Evolutionary conservation across 2,888 invertebrate species (phyloP).

Genomic region (Scelioninae gen. 2): DNA sequence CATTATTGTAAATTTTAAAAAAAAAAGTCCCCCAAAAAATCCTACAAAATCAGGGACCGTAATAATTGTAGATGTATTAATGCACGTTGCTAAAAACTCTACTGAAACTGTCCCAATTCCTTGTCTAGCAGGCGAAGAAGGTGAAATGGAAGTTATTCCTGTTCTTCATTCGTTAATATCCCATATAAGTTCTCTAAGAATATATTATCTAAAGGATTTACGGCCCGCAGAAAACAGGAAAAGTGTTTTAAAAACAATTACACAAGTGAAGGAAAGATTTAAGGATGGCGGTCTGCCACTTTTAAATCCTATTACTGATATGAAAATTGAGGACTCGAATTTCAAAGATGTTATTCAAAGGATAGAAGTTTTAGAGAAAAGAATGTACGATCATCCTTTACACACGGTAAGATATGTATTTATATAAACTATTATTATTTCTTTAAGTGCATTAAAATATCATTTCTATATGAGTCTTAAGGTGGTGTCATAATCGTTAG

Average conservation of each 20-base stretch:
- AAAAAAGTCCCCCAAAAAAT: constrained; percentile 80
- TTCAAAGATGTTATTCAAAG: constrained; percentile 89
- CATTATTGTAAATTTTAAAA: constrained; percentile 93
- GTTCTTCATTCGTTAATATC: constrained; percentile 88
- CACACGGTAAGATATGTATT: neutral
- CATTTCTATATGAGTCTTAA: too few relatives aligned
- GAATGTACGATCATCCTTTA: constrained; percentile 87
- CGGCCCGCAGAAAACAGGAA: constrained; percentile 89
- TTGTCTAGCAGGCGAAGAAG: constrained; percentile 82
- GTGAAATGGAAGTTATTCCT: constrained; percentile 93
- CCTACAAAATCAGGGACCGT: constrained; percentile 76
- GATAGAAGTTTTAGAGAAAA: constrained; percentile 88
- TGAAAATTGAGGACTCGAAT: constrained; percentile 92
- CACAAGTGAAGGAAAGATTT: constrained; percentile 93
- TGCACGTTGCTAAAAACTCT: constrained; percentile 27
- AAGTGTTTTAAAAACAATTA: constrained; percentile 89
- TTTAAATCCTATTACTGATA: constrained; percentile 95
- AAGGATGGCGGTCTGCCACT: constrained; percentile 88
- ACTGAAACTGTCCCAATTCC: constrained; percentile 75
- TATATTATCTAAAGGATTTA: constrained; percentile 94
- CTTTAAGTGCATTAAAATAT: neutral
- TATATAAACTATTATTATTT: neutral
- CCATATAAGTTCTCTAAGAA: constrained; percentile 90
- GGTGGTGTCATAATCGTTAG: too few relatives aligned
- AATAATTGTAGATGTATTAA: constrained; percentile 22